Evolutionary conservation across 2,888 invertebrate species (phyloP).

Genomic region (Liposcelis brunnea): DNA sequence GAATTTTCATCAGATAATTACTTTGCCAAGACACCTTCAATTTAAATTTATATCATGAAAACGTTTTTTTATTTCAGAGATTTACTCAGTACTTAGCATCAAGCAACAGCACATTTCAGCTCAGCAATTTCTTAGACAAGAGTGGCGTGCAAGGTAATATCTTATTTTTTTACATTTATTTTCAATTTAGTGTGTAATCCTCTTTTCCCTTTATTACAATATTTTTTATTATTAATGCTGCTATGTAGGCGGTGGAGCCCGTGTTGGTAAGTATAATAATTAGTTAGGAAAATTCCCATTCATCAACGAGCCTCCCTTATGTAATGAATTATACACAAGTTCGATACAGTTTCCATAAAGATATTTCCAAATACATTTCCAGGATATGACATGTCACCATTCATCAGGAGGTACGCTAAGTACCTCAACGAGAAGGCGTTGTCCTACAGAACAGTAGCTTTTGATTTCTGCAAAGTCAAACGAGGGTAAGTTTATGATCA

Average conservation of each 20-base stretch:
- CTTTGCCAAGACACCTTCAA: no score
- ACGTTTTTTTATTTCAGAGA: no score
- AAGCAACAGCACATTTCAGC: constrained; percentile 97
- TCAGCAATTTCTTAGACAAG: constrained; percentile 95
- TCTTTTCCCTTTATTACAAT: background rate
- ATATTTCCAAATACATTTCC: constrained; percentile 20
- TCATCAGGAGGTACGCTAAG: constrained; percentile 95
- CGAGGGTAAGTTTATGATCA: constrained; percentile 70
- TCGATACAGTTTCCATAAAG: constrained; percentile 13
- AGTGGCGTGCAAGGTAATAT: constrained; percentile 86
- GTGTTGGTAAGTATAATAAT: constrained; percentile 14
- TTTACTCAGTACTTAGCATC: constrained; percentile 99
- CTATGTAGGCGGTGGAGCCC: constrained; percentile 10
- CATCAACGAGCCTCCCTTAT: background rate
- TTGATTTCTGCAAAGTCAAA: constrained; percentile 99
- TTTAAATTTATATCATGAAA: no score
- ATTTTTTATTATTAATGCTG: constrained; percentile 1
- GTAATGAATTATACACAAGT: background rate
- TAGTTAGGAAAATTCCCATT: constrained; percentile 6
- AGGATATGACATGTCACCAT: constrained; percentile 99
- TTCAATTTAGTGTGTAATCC: background rate
- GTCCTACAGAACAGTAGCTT: constrained; percentile 95
- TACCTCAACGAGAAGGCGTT: constrained; percentile 98
- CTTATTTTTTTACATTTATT: constrained; percentile 7
- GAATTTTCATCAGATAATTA: no score